Evolutionary conservation across 2,113 vertebrate genomes (phyloP).

Genomic region (Catharus fuscescens): DNA sequence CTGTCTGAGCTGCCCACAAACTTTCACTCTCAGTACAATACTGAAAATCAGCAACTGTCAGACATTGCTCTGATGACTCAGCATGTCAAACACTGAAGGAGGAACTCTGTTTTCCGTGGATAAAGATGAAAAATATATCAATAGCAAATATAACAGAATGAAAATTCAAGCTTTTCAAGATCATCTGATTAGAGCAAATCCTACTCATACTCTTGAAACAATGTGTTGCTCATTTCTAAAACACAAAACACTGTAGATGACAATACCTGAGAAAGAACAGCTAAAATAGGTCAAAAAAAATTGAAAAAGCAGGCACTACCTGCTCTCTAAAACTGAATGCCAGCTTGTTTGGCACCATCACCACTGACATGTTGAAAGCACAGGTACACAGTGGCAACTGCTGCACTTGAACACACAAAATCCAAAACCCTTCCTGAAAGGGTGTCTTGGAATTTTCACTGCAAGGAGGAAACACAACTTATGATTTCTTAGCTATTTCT

Average conservation of each 20-base stretch:
- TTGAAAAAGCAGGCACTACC: neutral
- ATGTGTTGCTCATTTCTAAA: fast-evolving
- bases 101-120: neutral
- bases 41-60: neutral
- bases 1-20: neutral
- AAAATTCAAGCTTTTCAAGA: neutral
- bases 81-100: neutral
- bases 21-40: neutral
- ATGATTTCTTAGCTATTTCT: neutral
- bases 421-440: neutral
- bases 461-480: neutral
- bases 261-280: neutral
- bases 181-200: neutral
- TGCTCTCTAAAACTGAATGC: neutral
- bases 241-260: neutral
- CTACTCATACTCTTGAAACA: neutral
- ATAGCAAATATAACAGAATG: neutral
- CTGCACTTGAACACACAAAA: neutral
- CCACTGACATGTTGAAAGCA: neutral
- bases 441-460: neutral
- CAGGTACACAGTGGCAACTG: neutral
- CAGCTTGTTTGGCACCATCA: neutral
- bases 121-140: neutral
- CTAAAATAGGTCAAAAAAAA: neutral
- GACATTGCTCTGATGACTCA: neutral